These are phyloP conservation scores for Malacoctenus gilli DNA, from an alignment of 2,797 vertebrate genomes.

Conservation along the genomic window DNA sequence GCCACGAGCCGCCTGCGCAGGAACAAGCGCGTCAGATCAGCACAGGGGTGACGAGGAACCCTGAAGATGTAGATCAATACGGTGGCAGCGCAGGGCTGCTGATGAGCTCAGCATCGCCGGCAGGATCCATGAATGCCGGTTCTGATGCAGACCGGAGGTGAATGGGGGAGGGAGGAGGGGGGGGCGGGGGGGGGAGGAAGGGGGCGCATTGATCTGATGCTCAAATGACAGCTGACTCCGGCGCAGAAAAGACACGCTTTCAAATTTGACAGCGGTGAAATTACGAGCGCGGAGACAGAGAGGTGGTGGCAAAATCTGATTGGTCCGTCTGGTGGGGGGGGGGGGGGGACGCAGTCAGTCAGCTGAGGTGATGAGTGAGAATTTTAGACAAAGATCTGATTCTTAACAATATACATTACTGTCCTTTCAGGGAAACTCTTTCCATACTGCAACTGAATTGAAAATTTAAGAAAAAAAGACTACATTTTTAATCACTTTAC, in stretches of 20 bases:
- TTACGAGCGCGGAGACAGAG: conserved; percentile 3
- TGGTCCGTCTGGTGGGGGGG: neutral
- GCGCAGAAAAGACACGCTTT: conserved; percentile 2
- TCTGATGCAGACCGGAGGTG: conserved; percentile 5
- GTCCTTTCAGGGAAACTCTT: too few species aligned
- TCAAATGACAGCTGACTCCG: conserved; percentile 9
- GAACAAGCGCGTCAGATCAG: neutral
- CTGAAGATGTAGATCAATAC: neutral
- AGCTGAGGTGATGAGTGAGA: conserved; percentile 11
- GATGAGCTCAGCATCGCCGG: neutral
- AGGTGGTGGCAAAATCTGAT: conserved; percentile 4
- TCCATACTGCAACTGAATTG: too few species aligned
- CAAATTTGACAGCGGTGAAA: conserved; percentile 7
- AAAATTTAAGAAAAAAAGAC: too few species aligned
- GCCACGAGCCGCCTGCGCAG: neutral
- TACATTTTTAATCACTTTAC: too few species aligned
- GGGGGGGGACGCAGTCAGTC: neutral
- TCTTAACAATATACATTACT: too few species aligned
- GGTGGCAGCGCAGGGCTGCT: neutral
- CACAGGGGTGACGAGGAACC: neutral
- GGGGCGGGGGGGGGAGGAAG: neutral
- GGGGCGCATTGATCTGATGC: conserved; percentile 5
- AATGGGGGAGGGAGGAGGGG: neutral
- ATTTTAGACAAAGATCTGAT: too few species aligned
- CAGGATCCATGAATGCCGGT: neutral